These are phyloP conservation scores for Calonectris borealis DNA, from an alignment of 2,113 vertebrate species.

Conservation along the genomic window DNA sequence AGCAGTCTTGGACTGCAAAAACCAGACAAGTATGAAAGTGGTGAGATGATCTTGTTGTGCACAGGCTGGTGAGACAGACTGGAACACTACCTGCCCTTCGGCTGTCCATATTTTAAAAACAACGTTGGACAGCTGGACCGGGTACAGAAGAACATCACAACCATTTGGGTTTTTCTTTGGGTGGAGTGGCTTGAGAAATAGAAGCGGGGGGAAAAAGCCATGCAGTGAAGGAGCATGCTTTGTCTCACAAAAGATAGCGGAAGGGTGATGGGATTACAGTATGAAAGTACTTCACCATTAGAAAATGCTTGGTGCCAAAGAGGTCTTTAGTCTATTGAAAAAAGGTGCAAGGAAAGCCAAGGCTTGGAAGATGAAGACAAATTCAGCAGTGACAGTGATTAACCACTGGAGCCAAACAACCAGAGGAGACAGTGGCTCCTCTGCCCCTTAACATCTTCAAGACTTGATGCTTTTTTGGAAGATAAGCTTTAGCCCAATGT, in stretches of 20 bases:
- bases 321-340: not conserved
- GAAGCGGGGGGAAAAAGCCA: fast-evolving
- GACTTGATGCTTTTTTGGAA: not conserved
- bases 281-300: not conserved
- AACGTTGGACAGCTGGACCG: not conserved
- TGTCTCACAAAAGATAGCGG: not conserved
- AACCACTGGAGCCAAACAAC: not conserved
- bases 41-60: not conserved
- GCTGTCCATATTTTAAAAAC: not conserved
- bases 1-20: not conserved
- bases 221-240: not conserved
- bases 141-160: not conserved
- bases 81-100: not conserved
- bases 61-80: not conserved
- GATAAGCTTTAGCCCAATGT: not conserved
- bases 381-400: not conserved
- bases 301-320: not conserved
- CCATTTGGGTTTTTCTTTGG: not conserved
- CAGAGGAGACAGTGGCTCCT: not conserved
- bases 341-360: not conserved
- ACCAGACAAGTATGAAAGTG: not conserved
- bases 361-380: not conserved
- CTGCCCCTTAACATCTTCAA: not conserved
- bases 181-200: not conserved
- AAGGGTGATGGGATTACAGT: not conserved